Base-by-base conservation (phyloP, 2,888 invertebrate species). In the Eulithis testata region DNA sequence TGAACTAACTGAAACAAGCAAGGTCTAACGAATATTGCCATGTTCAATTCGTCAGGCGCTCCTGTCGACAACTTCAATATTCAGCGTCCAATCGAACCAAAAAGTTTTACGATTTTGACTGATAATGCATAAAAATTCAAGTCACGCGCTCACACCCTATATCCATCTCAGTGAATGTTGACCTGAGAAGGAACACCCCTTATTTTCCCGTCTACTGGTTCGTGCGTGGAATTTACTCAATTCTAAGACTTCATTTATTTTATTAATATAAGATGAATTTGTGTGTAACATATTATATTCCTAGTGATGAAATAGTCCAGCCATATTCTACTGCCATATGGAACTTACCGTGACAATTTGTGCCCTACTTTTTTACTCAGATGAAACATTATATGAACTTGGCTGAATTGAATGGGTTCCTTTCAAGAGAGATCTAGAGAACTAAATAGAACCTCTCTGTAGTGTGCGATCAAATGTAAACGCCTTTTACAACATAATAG, bases 101-200 rank as follows among this genome's bases (percentile, higher is more conserved):
- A 31, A 43, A 54, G 4, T 31, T 21, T 49, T 21, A 49, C 49
- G 49, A 9, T 49, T 63, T 21, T 63, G 5, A 51, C 56, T 65
- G 56, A 49, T 54, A 66, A 60, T 57, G 63, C 57, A 21, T 61
- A 60, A 58, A 55, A 50, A 67, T 54, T 67, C 67, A 21, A 53
- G 63, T 63, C 67, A 67, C 67, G 67, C 57, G 63, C 60, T 11
- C 63, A 36, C 60, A 67, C 63, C 63, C 63, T 53, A 54, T 67
- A 67, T 61, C 63, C 67, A 64, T 67, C 57, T 36, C 59, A 50
- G 50, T 60, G 59, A 56, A 65, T 60, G 64, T 65, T 65, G 64
- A 65, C 60, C 64, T 60, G 55, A 51, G 60, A 45, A 45, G 60
- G 55, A 12, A 53, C 60, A 50, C 52, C 53, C 67, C 54, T 53